phyloP scores from a whole-genome alignment of 2,797 vertebrate genomes.

The Lates japonicus region DNA sequence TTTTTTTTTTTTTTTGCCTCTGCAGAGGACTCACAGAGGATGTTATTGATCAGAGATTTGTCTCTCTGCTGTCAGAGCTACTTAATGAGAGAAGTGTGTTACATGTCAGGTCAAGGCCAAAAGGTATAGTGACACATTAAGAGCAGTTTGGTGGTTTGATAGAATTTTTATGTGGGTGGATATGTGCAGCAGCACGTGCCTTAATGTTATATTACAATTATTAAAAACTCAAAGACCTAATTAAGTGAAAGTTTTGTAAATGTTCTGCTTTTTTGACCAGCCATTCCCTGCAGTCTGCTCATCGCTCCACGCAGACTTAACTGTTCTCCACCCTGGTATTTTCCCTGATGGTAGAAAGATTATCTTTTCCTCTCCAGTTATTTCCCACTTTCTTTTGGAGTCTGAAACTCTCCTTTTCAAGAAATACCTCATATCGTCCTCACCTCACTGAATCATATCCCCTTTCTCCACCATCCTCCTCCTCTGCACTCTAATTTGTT shows the following conservation, averaged over 20 bases:
- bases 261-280: slow-evolving; percentile 1
- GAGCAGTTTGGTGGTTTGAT: slow-evolving; percentile 7
- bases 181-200: neutral
- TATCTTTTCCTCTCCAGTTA: slow-evolving; percentile 24
- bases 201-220: neutral
- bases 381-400: slow-evolving; percentile 20
- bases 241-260: neutral
- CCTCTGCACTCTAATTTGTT: slow-evolving; percentile 12
- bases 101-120: slow-evolving; percentile 54
- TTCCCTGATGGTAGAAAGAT: slow-evolving; percentile 22
- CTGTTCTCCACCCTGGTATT: slow-evolving; percentile 11
- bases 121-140: slow-evolving; percentile 13
- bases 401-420: slow-evolving; percentile 46
- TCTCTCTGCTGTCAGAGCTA: slow-evolving; percentile 39
- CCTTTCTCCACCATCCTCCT: slow-evolving; percentile 16
- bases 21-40: slow-evolving; percentile 16
- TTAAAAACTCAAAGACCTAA: slow-evolving; percentile 10
- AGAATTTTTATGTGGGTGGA: slow-evolving; percentile 10
- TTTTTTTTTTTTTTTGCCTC: slow-evolving; percentile 29
- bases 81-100: slow-evolving; percentile 31
- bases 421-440: slow-evolving; percentile 44
- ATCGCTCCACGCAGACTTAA: neutral
- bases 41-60: slow-evolving; percentile 63
- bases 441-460: slow-evolving; percentile 41
- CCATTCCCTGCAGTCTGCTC: slow-evolving; percentile 9